These are phyloP conservation scores for Astyanax mexicanus DNA, from an alignment of 2,797 vertebrate species.

Conservation along the genomic window DNA sequence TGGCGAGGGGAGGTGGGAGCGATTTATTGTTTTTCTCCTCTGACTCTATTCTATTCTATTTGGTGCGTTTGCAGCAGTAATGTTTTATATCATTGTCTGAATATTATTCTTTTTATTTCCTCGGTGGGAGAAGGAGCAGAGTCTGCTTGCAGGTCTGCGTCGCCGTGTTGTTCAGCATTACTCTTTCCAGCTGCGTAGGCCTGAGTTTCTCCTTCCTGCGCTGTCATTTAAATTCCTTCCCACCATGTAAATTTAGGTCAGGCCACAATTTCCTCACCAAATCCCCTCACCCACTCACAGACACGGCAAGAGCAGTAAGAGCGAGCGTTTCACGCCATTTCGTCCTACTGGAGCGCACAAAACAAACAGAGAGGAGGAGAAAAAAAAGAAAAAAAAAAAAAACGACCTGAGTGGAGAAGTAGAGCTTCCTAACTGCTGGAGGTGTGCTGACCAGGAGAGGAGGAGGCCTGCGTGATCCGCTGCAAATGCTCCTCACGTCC, in stretches of 20 bases:
- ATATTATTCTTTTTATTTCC: not conserved
- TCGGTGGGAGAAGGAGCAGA: not conserved
- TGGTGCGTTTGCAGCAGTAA: no score
- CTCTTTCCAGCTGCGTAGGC: conserved; percentile 55
- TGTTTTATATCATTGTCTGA: not conserved
- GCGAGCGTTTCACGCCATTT: conserved; percentile 74
- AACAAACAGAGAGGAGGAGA: conserved; percentile 21
- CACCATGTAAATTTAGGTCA: conserved; percentile 85
- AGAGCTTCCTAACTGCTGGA: conserved; percentile 17
- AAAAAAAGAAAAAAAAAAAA: conserved; percentile 65
- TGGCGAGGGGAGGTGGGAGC: not conserved
- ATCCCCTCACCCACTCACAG: conserved; percentile 48
- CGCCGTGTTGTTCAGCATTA: conserved; percentile 25
- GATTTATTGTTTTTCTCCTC: not conserved
- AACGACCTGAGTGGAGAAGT: conserved; percentile 56
- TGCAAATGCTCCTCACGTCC: conserved; percentile 71
- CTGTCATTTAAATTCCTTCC: conserved; percentile 83
- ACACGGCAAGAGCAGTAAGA: conserved; percentile 70
- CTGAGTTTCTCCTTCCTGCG: conserved; percentile 64
- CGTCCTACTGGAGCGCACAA: conserved; percentile 66
- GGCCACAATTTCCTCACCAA: conserved; percentile 71
- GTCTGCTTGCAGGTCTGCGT: not conserved
- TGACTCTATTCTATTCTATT: not conserved
- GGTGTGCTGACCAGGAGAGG: not conserved
- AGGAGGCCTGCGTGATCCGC: not conserved